Conservation (phyloP, 2,113 vertebrate species). For the Heterotilapia buettikoferi region DNA sequence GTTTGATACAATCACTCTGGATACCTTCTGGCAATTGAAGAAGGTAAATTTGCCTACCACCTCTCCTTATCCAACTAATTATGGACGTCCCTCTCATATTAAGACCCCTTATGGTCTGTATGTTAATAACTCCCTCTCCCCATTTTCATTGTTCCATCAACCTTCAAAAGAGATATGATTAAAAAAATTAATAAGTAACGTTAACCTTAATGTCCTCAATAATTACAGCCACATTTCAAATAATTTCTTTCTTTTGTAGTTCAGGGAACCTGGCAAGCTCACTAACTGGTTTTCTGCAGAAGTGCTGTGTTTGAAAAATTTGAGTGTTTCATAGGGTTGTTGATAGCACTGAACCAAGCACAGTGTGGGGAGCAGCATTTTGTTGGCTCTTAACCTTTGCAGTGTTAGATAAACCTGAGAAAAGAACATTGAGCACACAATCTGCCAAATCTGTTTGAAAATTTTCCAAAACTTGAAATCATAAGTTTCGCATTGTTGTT, state of each 20-base stretch:
- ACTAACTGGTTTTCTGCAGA: background rate
- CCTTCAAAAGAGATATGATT: conserved; percentile 13
- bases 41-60: background rate
- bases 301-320: background rate
- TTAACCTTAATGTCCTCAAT: background rate
- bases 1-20: background rate
- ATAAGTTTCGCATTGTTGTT: background rate
- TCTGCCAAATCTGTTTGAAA: background rate
- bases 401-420: background rate
- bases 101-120: background rate
- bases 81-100: background rate
- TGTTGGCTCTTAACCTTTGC: background rate
- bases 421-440: background rate
- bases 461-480: background rate
- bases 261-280: background rate
- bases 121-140: background rate
- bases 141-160: background rate
- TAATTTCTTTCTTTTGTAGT: background rate
- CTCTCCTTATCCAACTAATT: background rate
- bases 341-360: background rate
- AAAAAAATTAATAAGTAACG: background rate
- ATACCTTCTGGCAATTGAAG: background rate
- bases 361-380: background rate
- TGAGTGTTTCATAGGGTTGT: background rate
- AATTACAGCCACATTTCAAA: conserved; percentile 4